These are phyloP conservation scores for Halisarca cf. caerulea DNA, from an alignment of 37 sponge, comb jelly and placozoan species.

Conservation along the genomic window DNA sequence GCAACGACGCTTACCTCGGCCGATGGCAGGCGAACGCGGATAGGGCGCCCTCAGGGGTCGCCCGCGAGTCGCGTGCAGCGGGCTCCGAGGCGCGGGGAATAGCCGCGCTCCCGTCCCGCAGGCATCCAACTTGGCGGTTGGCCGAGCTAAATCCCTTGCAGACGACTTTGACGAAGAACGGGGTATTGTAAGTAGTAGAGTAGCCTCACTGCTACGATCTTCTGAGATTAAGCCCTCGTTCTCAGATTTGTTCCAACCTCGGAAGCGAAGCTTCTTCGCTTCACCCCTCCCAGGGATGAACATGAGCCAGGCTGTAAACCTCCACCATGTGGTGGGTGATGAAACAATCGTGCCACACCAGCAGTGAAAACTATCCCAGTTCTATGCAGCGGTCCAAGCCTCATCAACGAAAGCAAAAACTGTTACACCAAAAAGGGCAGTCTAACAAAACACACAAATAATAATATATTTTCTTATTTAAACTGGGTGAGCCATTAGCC, in stretches of 20 bases:
- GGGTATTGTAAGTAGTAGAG: constrained; percentile 88
- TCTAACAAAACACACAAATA: too few species aligned
- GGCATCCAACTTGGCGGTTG: constrained; percentile 38
- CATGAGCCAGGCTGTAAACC: too few species aligned
- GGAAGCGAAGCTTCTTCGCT: too few species aligned
- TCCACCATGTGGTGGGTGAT: too few species aligned
- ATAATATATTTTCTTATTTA: too few species aligned
- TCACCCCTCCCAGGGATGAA: too few species aligned
- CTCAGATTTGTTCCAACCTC: constrained; percentile 11
- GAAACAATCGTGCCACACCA: too few species aligned
- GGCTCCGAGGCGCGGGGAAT: constrained; percentile 3
- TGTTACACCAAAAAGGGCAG: too few species aligned
- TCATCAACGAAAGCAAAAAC: too few species aligned
- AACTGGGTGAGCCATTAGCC: too few species aligned
- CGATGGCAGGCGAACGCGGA: constrained; percentile 49
- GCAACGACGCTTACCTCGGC: constrained; percentile 69
- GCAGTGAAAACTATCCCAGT: too few species aligned
- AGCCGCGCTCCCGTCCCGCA: not conserved
- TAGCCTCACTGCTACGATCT: constrained; percentile 83
- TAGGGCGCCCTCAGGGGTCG: not conserved
- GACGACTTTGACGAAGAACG: constrained; percentile 76
- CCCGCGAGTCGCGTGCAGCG: not conserved
- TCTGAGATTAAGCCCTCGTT: constrained; percentile 75
- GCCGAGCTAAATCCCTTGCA: constrained; percentile 78
- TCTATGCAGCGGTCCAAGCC: too few species aligned